Conservation (phyloP, 2,113 vertebrate species). For the Canis aureus region DNA sequence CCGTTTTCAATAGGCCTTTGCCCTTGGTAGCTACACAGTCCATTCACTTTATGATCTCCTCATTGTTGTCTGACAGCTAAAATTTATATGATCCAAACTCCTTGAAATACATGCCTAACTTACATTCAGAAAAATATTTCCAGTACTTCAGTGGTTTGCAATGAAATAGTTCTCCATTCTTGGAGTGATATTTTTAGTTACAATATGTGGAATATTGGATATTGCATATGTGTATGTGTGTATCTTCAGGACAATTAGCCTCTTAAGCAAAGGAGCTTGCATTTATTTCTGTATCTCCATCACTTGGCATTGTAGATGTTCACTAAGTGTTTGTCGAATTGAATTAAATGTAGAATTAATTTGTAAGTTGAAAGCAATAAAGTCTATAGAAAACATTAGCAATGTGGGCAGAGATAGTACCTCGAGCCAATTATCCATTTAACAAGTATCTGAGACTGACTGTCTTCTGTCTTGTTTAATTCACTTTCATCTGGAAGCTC, state of each 20-base stretch:
- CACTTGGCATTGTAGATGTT: not conserved
- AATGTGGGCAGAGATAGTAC: not conserved
- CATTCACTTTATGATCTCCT: conserved; percentile 48
- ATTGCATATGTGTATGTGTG: not conserved
- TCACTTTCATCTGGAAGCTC: not conserved
- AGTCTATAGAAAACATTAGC: not conserved
- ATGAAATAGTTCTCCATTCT: not conserved
- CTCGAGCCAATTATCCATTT: not conserved
- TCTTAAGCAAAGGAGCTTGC: not conserved
- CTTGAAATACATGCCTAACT: conserved; percentile 10
- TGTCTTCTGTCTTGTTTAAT: conserved; percentile 10
- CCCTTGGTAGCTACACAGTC: not conserved
- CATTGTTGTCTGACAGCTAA: conserved; percentile 52
- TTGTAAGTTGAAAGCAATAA: not conserved
- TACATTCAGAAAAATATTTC: conserved; percentile 55
- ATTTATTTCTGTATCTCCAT: not conserved
- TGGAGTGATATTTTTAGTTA: conserved; percentile 25
- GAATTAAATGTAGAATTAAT: conserved; percentile 6
- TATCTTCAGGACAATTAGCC: not conserved
- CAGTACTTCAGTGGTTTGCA: not conserved
- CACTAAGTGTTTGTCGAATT: conserved; percentile 10
- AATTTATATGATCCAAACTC: conserved; percentile 21
- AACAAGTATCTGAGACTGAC: too few relatives aligned
- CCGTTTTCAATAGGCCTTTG: conserved; percentile 47
- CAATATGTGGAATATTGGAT: not conserved